Conservation (phyloP, 30 jellyfish, hydroid and myxozoan genomes). For the Hydractinia echinata region DNA sequence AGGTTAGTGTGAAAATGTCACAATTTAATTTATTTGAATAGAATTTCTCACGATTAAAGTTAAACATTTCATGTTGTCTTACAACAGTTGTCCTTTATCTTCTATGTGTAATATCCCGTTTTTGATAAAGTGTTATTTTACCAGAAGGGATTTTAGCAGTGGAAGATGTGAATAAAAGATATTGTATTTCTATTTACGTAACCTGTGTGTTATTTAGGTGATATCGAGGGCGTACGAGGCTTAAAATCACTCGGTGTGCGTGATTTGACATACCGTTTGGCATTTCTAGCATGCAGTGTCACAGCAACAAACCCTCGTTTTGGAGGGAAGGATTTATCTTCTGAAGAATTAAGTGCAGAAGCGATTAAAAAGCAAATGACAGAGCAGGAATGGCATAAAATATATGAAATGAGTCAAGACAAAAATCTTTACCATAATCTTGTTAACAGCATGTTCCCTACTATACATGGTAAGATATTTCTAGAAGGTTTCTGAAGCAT, state of each 20-base stretch:
- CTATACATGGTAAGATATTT: slow-evolving; percentile 81
- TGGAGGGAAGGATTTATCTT: slow-evolving; percentile 95
- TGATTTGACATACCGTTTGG: slow-evolving; percentile 87
- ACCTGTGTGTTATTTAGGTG: slow-evolving; percentile 24
- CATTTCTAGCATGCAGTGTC: slow-evolving; percentile 98
- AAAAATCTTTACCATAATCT: slow-evolving; percentile 79
- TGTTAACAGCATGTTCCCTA: slow-evolving; percentile 98
- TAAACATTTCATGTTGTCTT: background rate
- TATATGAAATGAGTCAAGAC: slow-evolving; percentile 99
- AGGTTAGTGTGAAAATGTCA: background rate
- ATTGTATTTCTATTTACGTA: background rate
- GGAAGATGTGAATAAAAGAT: background rate
- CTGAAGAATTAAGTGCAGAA: slow-evolving; percentile 97
- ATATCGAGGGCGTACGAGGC: slow-evolving; percentile 68
- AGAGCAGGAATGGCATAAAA: slow-evolving; percentile 96
- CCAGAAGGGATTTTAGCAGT: background rate
- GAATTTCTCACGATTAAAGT: background rate
- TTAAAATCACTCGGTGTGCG: slow-evolving; percentile 97
- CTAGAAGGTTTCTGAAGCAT: too few relatives aligned
- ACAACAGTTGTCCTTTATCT: background rate
- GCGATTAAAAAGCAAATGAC: slow-evolving; percentile 97
- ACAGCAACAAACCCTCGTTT: slow-evolving; percentile 94
- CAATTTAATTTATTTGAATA: background rate
- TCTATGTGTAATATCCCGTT: background rate
- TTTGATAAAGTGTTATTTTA: background rate